Conservation (phyloP, 2,888 invertebrate species). For the Lepetodrilus schrolli region DNA sequence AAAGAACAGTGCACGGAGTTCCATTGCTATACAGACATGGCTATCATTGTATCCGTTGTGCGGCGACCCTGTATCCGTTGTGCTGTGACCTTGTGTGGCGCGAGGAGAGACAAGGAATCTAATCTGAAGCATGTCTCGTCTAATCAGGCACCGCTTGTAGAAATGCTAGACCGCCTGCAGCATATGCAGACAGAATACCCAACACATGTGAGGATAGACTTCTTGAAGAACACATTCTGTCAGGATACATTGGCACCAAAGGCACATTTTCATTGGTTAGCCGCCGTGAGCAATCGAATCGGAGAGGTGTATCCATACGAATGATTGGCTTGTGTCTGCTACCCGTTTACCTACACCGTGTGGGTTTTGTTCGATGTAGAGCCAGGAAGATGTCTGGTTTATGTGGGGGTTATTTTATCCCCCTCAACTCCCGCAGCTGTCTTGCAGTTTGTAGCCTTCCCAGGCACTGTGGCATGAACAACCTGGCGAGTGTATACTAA, state of each 20-base stretch:
- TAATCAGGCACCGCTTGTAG: constrained; percentile 12
- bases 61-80: neutral
- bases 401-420: constrained; percentile 26
- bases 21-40: neutral
- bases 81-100: neutral
- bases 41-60: constrained; percentile 7
- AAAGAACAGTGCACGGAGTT: too few species aligned
- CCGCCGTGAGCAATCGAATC: neutral
- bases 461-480: constrained; percentile 30
- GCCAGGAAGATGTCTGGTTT: constrained; percentile 14
- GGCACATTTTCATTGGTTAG: neutral
- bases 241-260: neutral
- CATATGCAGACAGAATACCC: neutral
- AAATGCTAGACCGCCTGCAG: neutral
- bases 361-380: neutral
- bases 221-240: neutral
- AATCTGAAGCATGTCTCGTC: neutral
- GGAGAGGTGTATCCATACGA: neutral
- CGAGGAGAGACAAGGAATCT: neutral
- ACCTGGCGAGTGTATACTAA: constrained; percentile 39
- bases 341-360: constrained; percentile 17
- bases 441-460: constrained; percentile 16
- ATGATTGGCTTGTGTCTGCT: neutral
- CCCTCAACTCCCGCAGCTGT: constrained; percentile 17
- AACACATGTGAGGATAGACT: neutral